These are phyloP conservation scores for Cheiracanthium punctorium DNA, from an alignment of 2,888 invertebrate genomes.

Conservation along the genomic window DNA sequence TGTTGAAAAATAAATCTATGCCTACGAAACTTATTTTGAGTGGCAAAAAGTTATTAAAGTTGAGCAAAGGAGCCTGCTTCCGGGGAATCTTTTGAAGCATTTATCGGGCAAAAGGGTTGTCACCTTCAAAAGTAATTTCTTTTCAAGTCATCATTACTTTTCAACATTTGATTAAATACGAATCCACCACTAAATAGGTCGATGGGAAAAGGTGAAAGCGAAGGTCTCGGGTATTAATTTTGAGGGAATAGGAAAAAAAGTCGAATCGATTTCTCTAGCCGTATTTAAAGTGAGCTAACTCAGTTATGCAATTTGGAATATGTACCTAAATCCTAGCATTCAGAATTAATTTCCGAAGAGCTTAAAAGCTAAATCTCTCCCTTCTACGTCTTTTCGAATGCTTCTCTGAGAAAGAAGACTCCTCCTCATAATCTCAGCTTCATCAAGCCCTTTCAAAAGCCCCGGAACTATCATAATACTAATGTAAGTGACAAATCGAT, in stretches of 20 bases:
- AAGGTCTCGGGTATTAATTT: constrained; percentile 64
- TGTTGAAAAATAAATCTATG: too few relatives aligned
- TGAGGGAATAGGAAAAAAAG: constrained; percentile 58
- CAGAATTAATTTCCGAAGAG: constrained; percentile 70
- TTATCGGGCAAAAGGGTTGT: constrained; percentile 59
- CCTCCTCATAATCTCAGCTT: constrained; percentile 68
- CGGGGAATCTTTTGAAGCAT: constrained; percentile 56
- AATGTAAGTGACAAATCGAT: constrained; percentile 71
- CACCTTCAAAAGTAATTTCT: constrained; percentile 63
- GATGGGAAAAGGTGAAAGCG: constrained; percentile 25
- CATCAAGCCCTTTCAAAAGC: constrained; percentile 70
- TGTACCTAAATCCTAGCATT: constrained; percentile 68
- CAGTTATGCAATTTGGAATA: constrained; percentile 70
- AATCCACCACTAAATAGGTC: constrained; percentile 61
- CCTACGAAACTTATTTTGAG: background rate
- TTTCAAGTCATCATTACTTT: constrained; percentile 66
- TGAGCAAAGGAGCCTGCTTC: constrained; percentile 44
- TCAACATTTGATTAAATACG: constrained; percentile 68
- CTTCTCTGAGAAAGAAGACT: constrained; percentile 64
- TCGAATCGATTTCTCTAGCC: constrained; percentile 61
- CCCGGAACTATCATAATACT: constrained; percentile 70
- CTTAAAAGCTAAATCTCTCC: constrained; percentile 69
- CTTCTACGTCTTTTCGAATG: constrained; percentile 60
- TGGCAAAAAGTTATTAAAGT: constrained; percentile 64
- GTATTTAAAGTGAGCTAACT: constrained; percentile 68